Base-by-base conservation (phyloP, 1,140 invertebrate genomes). In the Drosophila tropicalis region DNA sequence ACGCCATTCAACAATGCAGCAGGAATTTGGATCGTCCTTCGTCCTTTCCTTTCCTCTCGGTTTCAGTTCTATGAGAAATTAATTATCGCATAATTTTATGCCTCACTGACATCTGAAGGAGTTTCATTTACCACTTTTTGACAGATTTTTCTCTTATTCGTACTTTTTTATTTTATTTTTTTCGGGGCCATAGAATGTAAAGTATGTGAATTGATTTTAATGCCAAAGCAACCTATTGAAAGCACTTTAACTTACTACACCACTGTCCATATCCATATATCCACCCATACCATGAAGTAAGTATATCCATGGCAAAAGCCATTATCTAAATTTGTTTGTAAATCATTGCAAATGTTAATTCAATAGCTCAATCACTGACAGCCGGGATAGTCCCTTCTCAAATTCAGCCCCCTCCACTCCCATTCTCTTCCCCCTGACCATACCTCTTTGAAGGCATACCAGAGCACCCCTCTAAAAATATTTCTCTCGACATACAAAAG, bases 61-160 rank as follows among this genome's bases (percentile, higher is more conserved):
- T 51, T 51, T 51, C 12, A 12, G 36, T 72, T 83, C 74, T 70
- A 72, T 76, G 69, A 79, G 85, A 91, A 91, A 91, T 91, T 91
- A 91, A 91, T 91, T 91, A 91, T 91, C 89, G 84, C 89, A 91
- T 86, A 91, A 91, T 91, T 91, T 91, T 85, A 85, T 91, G 90
- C 79, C 81, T 91, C 90, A 91, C 67, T 91, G 81, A 89, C 81
- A 82, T 82, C 79, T 89, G 81, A 91, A 91, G 89, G 44, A 85
- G 89, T 91, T 83, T 79, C 81, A 81, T 90, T 91, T 91, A 84
- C 81, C 85, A 89, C 77, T 90, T 84, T 89, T 87, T 87, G 83
- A 87, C 84, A 87, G 82, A 83, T 87, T 89, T 80, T 64, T 57
- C 2, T 44, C 6, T n/a, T 7, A 7, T 15, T 29, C 29, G 29